Evolutionary conservation across 1,140 invertebrate species (phyloP), one percentile per base, ranked within the genome.

Genomic region (Brachionus calyciflorus): DNA sequence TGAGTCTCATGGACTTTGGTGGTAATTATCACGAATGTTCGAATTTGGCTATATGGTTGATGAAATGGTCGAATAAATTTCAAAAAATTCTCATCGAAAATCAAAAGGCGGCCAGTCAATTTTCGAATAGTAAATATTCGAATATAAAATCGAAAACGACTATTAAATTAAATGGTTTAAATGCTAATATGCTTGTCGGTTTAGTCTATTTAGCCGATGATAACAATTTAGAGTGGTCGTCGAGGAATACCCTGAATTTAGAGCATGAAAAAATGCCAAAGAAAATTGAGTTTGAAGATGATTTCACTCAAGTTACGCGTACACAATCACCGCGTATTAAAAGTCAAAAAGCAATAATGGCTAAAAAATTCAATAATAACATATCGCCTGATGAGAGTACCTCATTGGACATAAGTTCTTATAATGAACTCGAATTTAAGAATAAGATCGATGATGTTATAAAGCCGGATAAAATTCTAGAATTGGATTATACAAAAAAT

Each of bases 11-110:
- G 9, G 17, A 73, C 19, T 73, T 26, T 51, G 69, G 69, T 0
- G 0, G 9, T 7, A 2, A n/a, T 9, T 73, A 73, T 55, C 24
- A 5, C 3, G 12, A 73, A 12, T 19, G 21, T 12, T 40, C 30
- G 3, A 73, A 30, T 21, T 26, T 73, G 12, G 69, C 69, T n/a
- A 73, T 73, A 28, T 73, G 69, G 69, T n/a, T 73, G 10, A 40
- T 73, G 12, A 37, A 41, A 40, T 73, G 69, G 69, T 73, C 69
- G 0, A 49, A n/a, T 0, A 73, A 14, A 12, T 55, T 73, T 37
- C 69, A 73, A 73, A 55, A 73, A 41, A n/a, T 73, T 37, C 30
- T 55, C 14, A 21, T 73, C 5, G 12, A 73, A 33, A 73, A 55
- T 12, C 19, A 3, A n/a, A 33, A 73, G 30, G 48, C 26, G 5